phyloP scores from a whole-genome alignment of 2,888 invertebrate genomes.

The Noctua janthe region DNA sequence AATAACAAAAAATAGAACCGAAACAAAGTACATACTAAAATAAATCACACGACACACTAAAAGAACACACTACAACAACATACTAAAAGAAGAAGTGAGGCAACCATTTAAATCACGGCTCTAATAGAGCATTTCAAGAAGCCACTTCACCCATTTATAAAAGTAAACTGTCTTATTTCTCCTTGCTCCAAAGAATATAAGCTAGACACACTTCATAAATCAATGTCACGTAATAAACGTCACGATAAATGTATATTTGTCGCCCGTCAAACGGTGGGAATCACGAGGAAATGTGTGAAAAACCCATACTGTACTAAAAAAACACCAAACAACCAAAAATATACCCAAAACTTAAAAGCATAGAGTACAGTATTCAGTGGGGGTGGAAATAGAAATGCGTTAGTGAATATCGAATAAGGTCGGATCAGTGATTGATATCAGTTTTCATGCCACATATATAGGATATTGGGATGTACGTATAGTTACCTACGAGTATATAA shows the following conservation, averaged over 20 bases:
- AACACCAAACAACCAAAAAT: slow-evolving; percentile 46
- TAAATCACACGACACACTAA: background rate
- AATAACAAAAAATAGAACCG: rapidly evolving
- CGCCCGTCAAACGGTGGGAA: slow-evolving; percentile 73
- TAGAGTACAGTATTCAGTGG: slow-evolving; percentile 33
- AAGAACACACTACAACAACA: too few species aligned
- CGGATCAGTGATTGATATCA: slow-evolving; percentile 71
- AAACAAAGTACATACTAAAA: background rate
- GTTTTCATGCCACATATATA: slow-evolving; percentile 59
- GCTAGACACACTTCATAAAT: slow-evolving; percentile 74
- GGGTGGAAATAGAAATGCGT: slow-evolving; percentile 43
- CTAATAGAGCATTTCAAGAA: slow-evolving; percentile 21
- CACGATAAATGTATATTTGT: slow-evolving; percentile 80
- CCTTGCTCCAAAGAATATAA: slow-evolving; percentile 45
- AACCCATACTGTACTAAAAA: slow-evolving; percentile 49
- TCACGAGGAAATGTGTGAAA: slow-evolving; percentile 66
- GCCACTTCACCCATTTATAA: slow-evolving; percentile 26
- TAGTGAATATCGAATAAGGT: slow-evolving; percentile 66
- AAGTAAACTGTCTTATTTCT: slow-evolving; percentile 54
- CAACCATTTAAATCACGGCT: slow-evolving; percentile 14
- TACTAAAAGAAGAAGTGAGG: background rate
- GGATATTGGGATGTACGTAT: slow-evolving; percentile 51
- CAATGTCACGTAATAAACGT: slow-evolving; percentile 79
- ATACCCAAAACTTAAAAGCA: background rate
- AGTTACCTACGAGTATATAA: slow-evolving; percentile 32